Evolutionary conservation across 2,888 invertebrate genomes (phyloP).

Genomic region (Amitus sp.): DNA sequence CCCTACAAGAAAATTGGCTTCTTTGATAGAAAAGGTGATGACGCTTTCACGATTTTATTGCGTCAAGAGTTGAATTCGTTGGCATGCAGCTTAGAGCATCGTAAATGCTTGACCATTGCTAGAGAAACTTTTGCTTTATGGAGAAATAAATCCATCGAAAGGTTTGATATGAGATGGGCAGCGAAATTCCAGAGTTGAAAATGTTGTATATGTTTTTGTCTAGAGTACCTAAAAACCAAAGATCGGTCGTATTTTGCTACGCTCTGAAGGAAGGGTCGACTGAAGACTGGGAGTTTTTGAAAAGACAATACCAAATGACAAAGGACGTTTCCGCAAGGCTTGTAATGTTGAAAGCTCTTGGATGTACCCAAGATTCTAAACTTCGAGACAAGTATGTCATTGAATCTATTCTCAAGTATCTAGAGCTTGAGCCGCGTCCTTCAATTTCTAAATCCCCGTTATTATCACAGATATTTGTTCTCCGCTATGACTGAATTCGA

Average conservation of each 20-base stretch:
- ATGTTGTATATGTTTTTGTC: neutral
- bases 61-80: conserved; percentile 69
- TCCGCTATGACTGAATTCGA: conserved; percentile 22
- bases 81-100: conserved; percentile 70
- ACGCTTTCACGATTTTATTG: conserved; percentile 68
- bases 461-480: conserved; percentile 22
- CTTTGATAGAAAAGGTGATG: conserved; percentile 64
- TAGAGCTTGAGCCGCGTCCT: no score
- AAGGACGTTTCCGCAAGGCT: conserved; percentile 72
- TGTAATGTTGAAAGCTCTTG: conserved; percentile 71
- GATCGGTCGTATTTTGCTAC: conserved; percentile 73
- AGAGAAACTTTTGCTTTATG: conserved; percentile 63
- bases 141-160: conserved; percentile 52
- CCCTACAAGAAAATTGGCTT: conserved; percentile 68
- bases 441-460: neutral
- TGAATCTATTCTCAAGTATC: no score
- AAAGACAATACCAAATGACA: conserved; percentile 71
- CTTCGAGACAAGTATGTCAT: conserved; percentile 63
- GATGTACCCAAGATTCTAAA: conserved; percentile 67
- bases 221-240: conserved; percentile 75
- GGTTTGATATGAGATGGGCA: conserved; percentile 14
- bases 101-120: conserved; percentile 68
- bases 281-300: conserved; percentile 78
- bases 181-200: neutral
- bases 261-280: conserved; percentile 73